A percentile compares a stretch with the other conserved stretches of the same genome.
These are phyloP conservation scores for Lanius collurio DNA, from an alignment of 2,113 vertebrate species.

Conservation along the genomic window DNA sequence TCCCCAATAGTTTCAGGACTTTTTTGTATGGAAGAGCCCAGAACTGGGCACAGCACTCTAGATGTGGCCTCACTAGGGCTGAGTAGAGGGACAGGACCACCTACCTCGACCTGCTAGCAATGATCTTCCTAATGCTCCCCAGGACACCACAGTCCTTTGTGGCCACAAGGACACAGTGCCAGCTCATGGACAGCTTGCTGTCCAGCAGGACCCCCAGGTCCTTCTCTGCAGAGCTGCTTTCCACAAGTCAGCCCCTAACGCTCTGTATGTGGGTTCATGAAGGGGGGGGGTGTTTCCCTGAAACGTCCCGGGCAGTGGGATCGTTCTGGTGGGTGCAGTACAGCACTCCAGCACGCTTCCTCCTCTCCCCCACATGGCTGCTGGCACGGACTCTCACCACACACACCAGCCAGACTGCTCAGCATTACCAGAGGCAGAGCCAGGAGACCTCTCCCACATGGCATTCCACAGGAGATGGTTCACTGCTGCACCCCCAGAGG, in stretches of 20 bases:
- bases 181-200: neutral
- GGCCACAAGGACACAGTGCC: neutral
- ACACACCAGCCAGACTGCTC: too few species aligned
- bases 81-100: neutral
- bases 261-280: too few species aligned
- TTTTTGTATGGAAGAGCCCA: neutral
- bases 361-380: too few species aligned
- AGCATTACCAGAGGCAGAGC: too few species aligned
- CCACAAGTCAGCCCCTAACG: neutral
- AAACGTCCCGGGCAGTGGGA: too few species aligned
- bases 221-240: neutral
- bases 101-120: neutral
- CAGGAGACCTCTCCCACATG: too few species aligned
- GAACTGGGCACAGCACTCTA: neutral
- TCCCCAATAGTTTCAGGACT: fast-evolving
- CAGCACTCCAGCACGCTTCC: too few species aligned
- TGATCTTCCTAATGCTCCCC: neutral
- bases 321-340: too few species aligned
- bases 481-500: too few species aligned
- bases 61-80: neutral
- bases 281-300: too few species aligned
- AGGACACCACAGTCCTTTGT: neutral
- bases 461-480: too few species aligned
- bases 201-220: neutral
- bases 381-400: too few species aligned